Base-by-base conservation (phyloP, 2,888 invertebrate species). In the Diplazon laetatorius region DNA sequence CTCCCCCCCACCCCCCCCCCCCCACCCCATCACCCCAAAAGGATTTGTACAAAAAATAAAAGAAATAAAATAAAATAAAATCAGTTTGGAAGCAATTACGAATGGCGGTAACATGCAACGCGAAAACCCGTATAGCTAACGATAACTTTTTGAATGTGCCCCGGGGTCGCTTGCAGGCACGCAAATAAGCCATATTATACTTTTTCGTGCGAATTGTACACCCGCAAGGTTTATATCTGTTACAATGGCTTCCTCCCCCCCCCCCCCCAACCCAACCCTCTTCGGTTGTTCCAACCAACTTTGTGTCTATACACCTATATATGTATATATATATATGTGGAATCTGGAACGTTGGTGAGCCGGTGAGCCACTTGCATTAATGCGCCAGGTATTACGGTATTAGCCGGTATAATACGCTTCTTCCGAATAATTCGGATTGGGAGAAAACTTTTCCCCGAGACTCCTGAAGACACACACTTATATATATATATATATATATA, bases 61-160 rank as follows among this genome's bases (percentile, higher is more conserved):
- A 84, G 83, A 83, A 85, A 66, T 70, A 81, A 82, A 84, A 84
- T 83, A 83, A 85, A 85, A 85, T 85, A 86, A 87, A 88, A 89
- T 89, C 87, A 87, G 89, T 88, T 87, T 87, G 84, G 85, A 89
- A 89, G 89, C 89, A 90, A 90, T 90, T 90, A 90, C 89, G 89
- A 90, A 90, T 89, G 87, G 65, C 84, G 85, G 84, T 55, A 82
- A 88, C 89, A 88, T 89, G 89, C 88, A 89, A 90, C 82, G 85
- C 82, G 82, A 82, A 82, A 80, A n/a, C n/a, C n/a, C 81, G 72
- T n/a, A 79, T 30, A 5, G 77, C 79, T 77, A 87, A 85, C 85
- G 85, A 85, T 86, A 90, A 90, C 90, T 85, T 90, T n/a, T 90
- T 79, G 87, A 82, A 82, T 83, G 78, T 71, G 62, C 71, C 42